phyloP scores from a whole-genome alignment of 1,140 invertebrate genomes.

The Colletes gigas region DNA sequence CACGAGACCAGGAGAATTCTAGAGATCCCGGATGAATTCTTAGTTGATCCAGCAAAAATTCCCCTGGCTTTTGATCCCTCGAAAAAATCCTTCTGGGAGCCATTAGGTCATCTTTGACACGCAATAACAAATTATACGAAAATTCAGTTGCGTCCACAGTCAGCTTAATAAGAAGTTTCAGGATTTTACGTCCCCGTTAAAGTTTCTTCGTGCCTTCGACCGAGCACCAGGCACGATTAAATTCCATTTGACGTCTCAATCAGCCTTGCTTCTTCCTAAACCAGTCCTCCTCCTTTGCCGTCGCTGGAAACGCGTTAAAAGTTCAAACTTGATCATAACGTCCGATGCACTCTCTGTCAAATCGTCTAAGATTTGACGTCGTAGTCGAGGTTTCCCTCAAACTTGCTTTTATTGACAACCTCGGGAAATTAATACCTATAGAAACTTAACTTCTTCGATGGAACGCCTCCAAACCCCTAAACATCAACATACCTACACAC shows the following conservation, averaged over 20 bases:
- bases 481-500: no score
- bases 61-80: no score
- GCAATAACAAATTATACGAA: slow-evolving; percentile 2
- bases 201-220: neutral
- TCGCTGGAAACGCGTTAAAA: neutral
- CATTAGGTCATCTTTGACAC: neutral
- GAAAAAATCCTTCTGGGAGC: neutral
- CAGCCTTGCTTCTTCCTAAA: slow-evolving; percentile 9
- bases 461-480: no score
- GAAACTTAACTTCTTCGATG: no score
- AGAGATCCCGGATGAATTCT: no score
- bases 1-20: no score
- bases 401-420: no score
- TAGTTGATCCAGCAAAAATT: no score
- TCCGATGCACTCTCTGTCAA: no score
- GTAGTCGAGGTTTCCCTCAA: no score
- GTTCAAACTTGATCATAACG: slow-evolving; percentile 1
- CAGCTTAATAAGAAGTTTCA: slow-evolving; percentile 6
- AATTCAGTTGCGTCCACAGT: neutral
- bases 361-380: no score
- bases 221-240: neutral
- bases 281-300: neutral
- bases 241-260: slow-evolving; percentile 19
- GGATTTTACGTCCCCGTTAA: neutral
- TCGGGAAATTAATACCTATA: no score